Percentiles rank a stretch among this genome's conserved stretches.
phyloP scores from a whole-genome alignment of 2,113 vertebrate species.

The Dipodomys merriami region DNA sequence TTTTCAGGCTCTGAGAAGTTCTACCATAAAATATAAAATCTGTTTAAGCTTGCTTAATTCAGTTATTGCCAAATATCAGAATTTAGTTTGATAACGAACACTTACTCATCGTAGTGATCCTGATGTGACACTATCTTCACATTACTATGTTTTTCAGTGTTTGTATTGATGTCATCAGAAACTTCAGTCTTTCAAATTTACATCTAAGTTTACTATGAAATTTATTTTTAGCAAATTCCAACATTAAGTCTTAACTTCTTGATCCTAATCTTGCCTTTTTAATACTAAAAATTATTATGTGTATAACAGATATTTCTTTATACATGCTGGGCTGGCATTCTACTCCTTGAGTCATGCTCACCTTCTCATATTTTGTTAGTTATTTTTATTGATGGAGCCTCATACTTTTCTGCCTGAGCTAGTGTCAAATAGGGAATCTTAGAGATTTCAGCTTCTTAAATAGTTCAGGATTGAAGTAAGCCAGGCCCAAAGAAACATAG shows the following conservation, averaged over 20 bases:
- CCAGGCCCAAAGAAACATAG: too few relatives aligned
- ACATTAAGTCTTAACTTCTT: neutral
- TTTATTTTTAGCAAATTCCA: conserved; percentile 34
- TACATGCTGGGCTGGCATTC: too few relatives aligned
- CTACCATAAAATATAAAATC: conserved; percentile 1
- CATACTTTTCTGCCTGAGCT: too few relatives aligned
- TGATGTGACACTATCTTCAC: too few relatives aligned
- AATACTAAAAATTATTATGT: conserved; percentile 15
- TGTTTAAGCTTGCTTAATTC: neutral
- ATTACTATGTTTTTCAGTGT: neutral
- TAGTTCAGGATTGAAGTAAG: too few relatives aligned
- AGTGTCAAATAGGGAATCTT: too few relatives aligned
- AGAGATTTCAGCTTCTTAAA: too few relatives aligned
- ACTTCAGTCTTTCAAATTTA: neutral
- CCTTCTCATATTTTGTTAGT: too few relatives aligned
- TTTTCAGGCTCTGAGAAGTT: neutral
- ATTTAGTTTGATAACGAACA: conserved; percentile 3
- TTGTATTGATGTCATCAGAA: neutral
- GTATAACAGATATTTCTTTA: too few relatives aligned
- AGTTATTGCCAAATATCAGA: conserved; percentile 22
- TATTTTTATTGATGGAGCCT: too few relatives aligned
- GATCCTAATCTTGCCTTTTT: neutral
- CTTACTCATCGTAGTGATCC: neutral
- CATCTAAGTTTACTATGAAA: neutral
- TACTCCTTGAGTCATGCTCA: too few relatives aligned